These are phyloP conservation scores for Drosophila crucigera DNA, from an alignment of 2,888 invertebrate genomes.

Conservation along the genomic window DNA sequence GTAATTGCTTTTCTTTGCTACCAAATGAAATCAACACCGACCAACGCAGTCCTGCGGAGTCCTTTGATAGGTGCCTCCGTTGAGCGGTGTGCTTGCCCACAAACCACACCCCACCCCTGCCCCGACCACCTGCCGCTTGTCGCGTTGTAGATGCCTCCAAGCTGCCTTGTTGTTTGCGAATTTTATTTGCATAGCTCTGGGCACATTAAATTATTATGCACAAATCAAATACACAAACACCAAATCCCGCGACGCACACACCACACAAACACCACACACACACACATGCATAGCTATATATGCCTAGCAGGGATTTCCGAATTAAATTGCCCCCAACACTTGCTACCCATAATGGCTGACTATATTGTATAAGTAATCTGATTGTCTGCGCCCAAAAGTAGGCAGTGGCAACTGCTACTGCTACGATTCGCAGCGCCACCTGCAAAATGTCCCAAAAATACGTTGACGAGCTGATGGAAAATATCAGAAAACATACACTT, in stretches of 20 bases:
- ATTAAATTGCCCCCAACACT: slow-evolving; percentile 30
- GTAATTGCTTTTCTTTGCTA: slow-evolving; percentile 74
- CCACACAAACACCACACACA: slow-evolving; percentile 3
- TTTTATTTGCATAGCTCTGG: slow-evolving; percentile 67
- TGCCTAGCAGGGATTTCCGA: slow-evolving; percentile 23
- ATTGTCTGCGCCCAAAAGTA: slow-evolving; percentile 8
- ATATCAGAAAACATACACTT: background rate
- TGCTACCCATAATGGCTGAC: slow-evolving; percentile 3
- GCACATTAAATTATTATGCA: slow-evolving; percentile 76
- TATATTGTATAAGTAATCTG: slow-evolving; percentile 37
- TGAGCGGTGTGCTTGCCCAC: background rate
- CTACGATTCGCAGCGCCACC: background rate
- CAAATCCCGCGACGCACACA: slow-evolving; percentile 51
- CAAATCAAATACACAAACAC: slow-evolving; percentile 70
- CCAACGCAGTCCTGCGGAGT: slow-evolving; percentile 7
- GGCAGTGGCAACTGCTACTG: slow-evolving; percentile 3
- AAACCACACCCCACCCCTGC: background rate
- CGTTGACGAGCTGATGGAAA: background rate
- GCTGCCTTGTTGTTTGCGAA: slow-evolving; percentile 48
- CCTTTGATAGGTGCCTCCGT: slow-evolving; percentile 21
- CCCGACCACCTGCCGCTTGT: background rate
- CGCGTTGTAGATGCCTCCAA: slow-evolving; percentile 21
- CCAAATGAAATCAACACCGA: slow-evolving; percentile 77
- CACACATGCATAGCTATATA: slow-evolving; percentile 9
- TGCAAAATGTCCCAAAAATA: background rate